Evolutionary conservation across 92 coral and sea anemone species (phyloP).

Genomic region (Muricea muricata): DNA sequence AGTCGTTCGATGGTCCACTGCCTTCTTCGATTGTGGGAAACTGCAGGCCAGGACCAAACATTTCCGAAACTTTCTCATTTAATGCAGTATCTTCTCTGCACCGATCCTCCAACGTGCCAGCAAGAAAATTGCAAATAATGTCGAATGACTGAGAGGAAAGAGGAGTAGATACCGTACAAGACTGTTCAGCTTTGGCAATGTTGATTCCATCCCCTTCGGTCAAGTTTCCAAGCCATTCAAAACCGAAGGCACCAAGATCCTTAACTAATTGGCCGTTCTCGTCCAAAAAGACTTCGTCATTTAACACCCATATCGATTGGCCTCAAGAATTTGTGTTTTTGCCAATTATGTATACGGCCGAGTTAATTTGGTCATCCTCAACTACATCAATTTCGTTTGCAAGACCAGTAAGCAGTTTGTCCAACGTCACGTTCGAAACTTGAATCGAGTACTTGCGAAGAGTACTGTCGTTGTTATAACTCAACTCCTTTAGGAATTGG

Average conservation of each 20-base stretch:
- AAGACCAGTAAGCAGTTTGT: not conserved
- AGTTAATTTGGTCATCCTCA: slow-evolving; percentile 11
- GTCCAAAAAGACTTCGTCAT: slow-evolving; percentile 24
- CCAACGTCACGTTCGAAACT: not conserved
- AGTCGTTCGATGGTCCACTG: not conserved
- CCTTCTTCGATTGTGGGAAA: not conserved
- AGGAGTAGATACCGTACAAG: slow-evolving; percentile 25
- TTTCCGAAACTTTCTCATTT: not conserved
- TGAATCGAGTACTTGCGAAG: not conserved
- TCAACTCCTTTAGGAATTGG: not conserved
- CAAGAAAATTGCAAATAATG: slow-evolving; percentile 48
- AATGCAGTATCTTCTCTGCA: not conserved
- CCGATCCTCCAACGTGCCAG: slow-evolving; percentile 5
- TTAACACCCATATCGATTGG: slow-evolving; percentile 46
- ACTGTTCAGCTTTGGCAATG: not conserved
- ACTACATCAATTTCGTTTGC: not conserved
- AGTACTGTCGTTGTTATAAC: not conserved
- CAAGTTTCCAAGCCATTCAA: slow-evolving; percentile 42
- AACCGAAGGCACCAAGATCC: slow-evolving; percentile 14
- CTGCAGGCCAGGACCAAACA: not conserved
- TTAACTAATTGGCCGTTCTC: slow-evolving; percentile 10
- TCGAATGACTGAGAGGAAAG: slow-evolving; percentile 4
- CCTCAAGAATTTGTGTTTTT: slow-evolving; percentile 36
- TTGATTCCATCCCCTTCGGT: slow-evolving; percentile 7
- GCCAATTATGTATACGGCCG: slow-evolving; percentile 27